Percentiles rank a stretch among this genome's conserved stretches.
Conservation (phyloP, 2,888 invertebrate species). For the Tetragnatha montana region DNA sequence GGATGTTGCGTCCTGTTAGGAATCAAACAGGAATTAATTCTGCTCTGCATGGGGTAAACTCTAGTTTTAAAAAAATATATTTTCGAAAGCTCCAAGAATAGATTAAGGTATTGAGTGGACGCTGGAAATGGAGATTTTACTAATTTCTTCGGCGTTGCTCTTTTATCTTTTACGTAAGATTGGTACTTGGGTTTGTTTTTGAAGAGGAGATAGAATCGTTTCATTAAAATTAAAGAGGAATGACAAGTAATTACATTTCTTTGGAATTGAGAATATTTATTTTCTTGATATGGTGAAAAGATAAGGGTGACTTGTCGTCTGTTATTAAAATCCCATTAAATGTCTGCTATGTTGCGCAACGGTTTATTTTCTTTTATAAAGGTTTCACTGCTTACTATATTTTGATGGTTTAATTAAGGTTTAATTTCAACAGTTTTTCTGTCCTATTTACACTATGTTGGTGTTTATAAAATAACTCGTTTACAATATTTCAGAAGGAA, state of each 20-base stretch:
- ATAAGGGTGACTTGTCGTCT: no score
- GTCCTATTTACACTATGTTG: no score
- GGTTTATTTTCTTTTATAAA: no score
- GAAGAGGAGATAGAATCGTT: background rate
- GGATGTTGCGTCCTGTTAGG: conserved; percentile 5
- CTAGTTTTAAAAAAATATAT: conserved; percentile 2
- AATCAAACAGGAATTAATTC: conserved; percentile 55
- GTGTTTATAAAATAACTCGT: no score
- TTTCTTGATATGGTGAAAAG: no score
- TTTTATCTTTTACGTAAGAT: background rate
- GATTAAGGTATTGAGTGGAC: background rate
- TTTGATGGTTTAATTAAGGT: no score
- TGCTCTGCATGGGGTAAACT: conserved; percentile 18
- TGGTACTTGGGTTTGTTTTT: background rate
- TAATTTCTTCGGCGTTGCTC: background rate
- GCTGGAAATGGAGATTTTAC: conserved; percentile 4
- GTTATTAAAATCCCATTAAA: no score
- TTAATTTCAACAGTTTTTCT: no score
- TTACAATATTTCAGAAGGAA: no score
- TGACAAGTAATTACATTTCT: background rate
- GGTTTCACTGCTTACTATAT: no score
- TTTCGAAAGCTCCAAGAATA: background rate
- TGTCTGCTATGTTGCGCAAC: no score
- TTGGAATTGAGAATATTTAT: background rate
- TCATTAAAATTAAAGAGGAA: background rate